Evolutionary conservation across 2,113 vertebrate species (phyloP).

Genomic region (Paradisaea rubra): DNA sequence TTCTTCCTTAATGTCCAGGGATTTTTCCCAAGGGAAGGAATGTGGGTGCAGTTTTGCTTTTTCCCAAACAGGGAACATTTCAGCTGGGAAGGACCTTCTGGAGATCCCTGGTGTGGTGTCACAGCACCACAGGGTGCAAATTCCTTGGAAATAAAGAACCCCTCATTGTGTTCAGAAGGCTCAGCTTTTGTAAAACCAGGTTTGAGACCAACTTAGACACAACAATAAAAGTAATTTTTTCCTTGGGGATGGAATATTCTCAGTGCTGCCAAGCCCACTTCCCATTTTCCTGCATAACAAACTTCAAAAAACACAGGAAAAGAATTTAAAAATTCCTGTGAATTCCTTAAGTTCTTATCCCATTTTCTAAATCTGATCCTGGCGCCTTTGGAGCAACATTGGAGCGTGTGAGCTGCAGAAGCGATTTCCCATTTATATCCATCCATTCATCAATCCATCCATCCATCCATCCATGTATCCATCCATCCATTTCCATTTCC

Average conservation of each 20-base stretch:
- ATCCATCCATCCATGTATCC: background rate
- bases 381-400: background rate
- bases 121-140: background rate
- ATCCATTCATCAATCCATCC: background rate
- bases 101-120: background rate
- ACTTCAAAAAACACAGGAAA: background rate
- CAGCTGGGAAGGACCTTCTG: background rate
- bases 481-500: background rate
- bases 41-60: background rate
- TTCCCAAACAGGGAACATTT: background rate
- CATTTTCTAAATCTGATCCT: background rate
- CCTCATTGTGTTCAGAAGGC: background rate
- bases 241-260: background rate
- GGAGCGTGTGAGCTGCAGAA: background rate
- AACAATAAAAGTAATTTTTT: accelerated
- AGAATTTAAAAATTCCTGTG: accelerated
- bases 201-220: background rate
- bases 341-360: background rate
- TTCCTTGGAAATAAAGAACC: background rate
- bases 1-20: background rate
- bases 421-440: background rate
- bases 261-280: accelerated
- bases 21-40: background rate
- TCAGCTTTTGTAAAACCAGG: background rate
- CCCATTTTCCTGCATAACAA: background rate